Evolutionary conservation across 2,888 invertebrate genomes (phyloP), one percentile per base, ranked within the genome.

Genomic region (Caenorhabditis virilis): DNA sequence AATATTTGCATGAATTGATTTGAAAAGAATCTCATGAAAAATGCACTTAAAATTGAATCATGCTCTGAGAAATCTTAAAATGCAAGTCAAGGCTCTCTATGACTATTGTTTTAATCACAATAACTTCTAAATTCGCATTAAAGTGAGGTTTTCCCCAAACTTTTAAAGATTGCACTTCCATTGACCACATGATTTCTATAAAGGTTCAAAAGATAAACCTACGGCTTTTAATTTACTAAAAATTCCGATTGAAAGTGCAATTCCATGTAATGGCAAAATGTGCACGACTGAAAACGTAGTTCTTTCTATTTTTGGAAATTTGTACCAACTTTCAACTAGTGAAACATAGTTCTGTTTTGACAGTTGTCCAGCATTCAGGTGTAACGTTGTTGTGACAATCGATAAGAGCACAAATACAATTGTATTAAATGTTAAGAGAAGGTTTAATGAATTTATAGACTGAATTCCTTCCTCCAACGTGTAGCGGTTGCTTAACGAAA

Each of bases 401-500:
- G 57, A 57, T 20, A 57, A 23, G 4, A 51, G 2, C 7, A 30
- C n/a, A 18, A 58, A 58, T 15, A 58, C 47, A n/a, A 47, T 13
- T 1, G 47, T 46, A 23, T 30, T 52, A 15, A 1, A 39, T 20
- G 51, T 52, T 11, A 58, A 30, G 1, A 51, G 26, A 22, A 41
- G 46, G 33, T 41, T 51, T 7, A 58, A 30, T 9, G 51, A 51
- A 1, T 25, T 16, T 15, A 58, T 46, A 2, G 58, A 58, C 18
- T 52, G 51, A 23, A 58, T 51, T 18, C 58, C 46, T 41, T 58
- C 51, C 22, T 51, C 52, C n/a, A 58, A 20, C 9, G 39, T 58
- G 52, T 39, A 58, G 1, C 58, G 51, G 27, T 23, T 52, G 20
- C 51, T 52, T 6, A 58, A 42, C 2, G 50, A 20, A 2, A 57